These are phyloP conservation scores for Merops nubicus DNA, from an alignment of 2,113 vertebrate species.

Conservation along the genomic window DNA sequence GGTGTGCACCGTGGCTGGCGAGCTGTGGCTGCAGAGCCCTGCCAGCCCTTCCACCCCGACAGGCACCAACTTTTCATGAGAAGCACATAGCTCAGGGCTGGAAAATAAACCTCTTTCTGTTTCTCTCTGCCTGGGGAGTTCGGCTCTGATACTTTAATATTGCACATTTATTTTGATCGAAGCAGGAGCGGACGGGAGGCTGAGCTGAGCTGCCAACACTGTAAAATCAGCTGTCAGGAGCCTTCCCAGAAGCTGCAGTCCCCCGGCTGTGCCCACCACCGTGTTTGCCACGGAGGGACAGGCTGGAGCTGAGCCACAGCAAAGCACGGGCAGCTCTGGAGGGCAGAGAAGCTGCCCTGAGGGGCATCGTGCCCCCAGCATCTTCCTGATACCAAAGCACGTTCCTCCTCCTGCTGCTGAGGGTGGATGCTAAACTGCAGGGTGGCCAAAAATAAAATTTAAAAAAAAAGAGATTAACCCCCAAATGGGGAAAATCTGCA, in stretches of 20 bases:
- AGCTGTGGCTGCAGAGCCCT: not conserved
- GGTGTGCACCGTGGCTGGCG: not conserved
- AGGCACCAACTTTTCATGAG: not conserved
- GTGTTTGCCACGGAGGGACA: not conserved
- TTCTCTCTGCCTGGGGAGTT: not conserved
- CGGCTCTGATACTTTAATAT: not conserved
- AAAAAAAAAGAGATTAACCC: too few species aligned
- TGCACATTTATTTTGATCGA: not conserved
- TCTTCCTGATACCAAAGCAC: not conserved
- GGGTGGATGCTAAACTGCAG: not conserved
- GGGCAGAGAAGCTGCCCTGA: not conserved
- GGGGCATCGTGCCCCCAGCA: not conserved
- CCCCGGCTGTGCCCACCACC: not conserved
- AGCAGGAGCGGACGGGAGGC: not conserved
- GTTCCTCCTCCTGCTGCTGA: not conserved
- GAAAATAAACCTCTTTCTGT: constrained; percentile 1
- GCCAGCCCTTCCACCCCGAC: not conserved
- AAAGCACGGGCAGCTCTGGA: not conserved
- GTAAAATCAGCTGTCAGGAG: not conserved
- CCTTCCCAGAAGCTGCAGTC: not conserved
- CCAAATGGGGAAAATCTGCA: not conserved
- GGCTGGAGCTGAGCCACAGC: not conserved
- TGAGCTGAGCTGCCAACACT: not conserved
- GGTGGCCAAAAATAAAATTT: too few species aligned
- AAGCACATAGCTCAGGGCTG: not conserved